Base-by-base conservation (phyloP, 2,888 invertebrate genomes). In the Apodemia zela region DNA sequence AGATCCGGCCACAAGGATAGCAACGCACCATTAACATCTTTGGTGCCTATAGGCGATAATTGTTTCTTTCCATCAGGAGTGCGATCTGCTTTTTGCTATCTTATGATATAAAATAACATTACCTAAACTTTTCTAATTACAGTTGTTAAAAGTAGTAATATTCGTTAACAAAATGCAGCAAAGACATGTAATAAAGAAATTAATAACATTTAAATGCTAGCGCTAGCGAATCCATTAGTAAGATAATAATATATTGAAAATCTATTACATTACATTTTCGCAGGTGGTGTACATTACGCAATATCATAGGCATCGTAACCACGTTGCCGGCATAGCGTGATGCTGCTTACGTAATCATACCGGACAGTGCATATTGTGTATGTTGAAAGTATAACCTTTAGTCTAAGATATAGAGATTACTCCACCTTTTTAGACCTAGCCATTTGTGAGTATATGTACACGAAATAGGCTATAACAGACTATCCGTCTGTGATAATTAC, bases 201-300 rank as follows among this genome's bases (percentile, higher is more conserved):
- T 15, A 42, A 42, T 15, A n/a, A n/a, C 42, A 4, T 5, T 3
- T 18, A 1, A 13, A 21, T 25, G 54, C 25, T 21, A 54, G 21
- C 7, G 17, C 5, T n/a, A 6, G 13, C 42, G 18, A 54, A 54
- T 54, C 25, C 54, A 54, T 54, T 21, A 13, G 21, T 54, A 54
- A 51, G 51, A 51, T 51, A 51, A 21, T 51, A 51, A 13, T 54
- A 54, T 21, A 54, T 54, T 15, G 25, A 54, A 54, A 66, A 59
- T 59, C 64, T 63, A 64, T 64, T 66, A 65, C 62, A 65, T 61
- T 66, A 61, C 58, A 57, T 65, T 60, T 64, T 63, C 64, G 66
- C 69, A 66, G 66, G 68, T 68, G 68, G 64, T 42, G 42, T 6
- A 47, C 35, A 49, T 71, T 70, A 69, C 57, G 63, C 67, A 71